Evolutionary conservation across 2,113 vertebrate genomes (phyloP), one percentile per base, ranked within the genome.

Genomic region (Thamnaconus septentrionalis): DNA sequence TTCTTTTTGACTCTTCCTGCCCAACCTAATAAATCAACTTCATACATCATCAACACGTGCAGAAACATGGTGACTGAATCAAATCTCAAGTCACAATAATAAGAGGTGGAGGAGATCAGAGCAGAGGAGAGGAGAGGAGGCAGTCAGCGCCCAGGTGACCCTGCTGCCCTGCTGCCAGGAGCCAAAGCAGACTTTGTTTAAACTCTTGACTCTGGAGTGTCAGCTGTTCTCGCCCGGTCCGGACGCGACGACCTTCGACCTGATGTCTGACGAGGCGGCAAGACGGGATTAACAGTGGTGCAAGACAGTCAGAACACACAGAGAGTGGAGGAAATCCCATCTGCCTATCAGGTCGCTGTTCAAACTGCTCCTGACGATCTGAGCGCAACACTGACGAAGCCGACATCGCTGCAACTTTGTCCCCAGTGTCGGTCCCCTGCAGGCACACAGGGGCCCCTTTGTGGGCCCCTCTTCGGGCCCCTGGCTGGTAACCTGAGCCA

Each of bases 401-500:
- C 40, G 0, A 1, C 18, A 31, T 31, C 18, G 18, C 18, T 31
- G 18, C 18, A 31, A 31, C 18, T 31, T 31, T 31, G 18, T 31
- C 18, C 18, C 18, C 18, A 31, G 18, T 31, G 18, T 31, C 18
- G 18, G 18, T 31, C 18, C 18, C 18, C 18, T 31, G 18, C 18
- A 31, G 18, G 18, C 18, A 31, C 18, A 59, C 12, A 56, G 63
- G 70, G 79, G 71, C 42, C 18, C 18, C 18, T 31, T 31, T 31
- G 18, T 31, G 18, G 18, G 18, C 18, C 18, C 18, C 18, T 31
- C 18, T 31, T 31, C 18, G 18, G 18, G 18, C 18, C 74, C 75
- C 71, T 79, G 55, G 61, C 68, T 48, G 31, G 88, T 84, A 88
- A 90, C 11, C 56, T 63, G 84, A 88, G 82, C 75, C 53, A 53